Percentiles rank a stretch among this genome's conserved stretches.
Conservation (phyloP, 2,888 invertebrate genomes). For the Tubulanus polymorphus region DNA sequence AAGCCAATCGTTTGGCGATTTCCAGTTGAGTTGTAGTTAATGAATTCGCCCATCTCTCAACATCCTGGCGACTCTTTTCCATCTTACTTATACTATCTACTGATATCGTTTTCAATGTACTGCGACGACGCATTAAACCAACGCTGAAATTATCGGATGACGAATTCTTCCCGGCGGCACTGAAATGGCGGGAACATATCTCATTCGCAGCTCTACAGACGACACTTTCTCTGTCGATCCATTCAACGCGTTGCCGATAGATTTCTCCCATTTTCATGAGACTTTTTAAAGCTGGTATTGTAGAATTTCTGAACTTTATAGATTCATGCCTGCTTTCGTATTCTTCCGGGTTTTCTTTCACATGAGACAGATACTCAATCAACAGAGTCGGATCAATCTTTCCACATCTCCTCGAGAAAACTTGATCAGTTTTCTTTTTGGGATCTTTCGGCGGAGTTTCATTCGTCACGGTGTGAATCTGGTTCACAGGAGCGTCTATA, state of each 20-base stretch:
- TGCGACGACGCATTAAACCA: background rate
- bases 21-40: background rate
- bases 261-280: background rate
- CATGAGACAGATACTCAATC: slow-evolving; percentile 29
- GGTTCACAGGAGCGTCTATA: too few relatives aligned
- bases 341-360: slow-evolving; percentile 26
- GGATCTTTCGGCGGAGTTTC: too few relatives aligned
- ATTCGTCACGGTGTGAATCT: too few relatives aligned
- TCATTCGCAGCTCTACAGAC: background rate
- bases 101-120: background rate
- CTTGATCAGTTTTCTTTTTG: too few relatives aligned
- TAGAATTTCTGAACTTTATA: too few relatives aligned
- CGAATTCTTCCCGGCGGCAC: background rate
- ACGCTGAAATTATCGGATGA: background rate
- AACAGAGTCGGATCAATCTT: slow-evolving; percentile 28
- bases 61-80: background rate
- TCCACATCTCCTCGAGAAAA: too few relatives aligned
- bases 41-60: background rate
- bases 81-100: background rate
- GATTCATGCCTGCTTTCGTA: background rate
- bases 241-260: background rate
- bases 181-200: background rate
- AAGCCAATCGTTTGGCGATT: background rate
- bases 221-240: background rate
- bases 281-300: too few relatives aligned